Base-by-base conservation (phyloP, 2,888 invertebrate species). In the Diloba caeruleocephala region DNA sequence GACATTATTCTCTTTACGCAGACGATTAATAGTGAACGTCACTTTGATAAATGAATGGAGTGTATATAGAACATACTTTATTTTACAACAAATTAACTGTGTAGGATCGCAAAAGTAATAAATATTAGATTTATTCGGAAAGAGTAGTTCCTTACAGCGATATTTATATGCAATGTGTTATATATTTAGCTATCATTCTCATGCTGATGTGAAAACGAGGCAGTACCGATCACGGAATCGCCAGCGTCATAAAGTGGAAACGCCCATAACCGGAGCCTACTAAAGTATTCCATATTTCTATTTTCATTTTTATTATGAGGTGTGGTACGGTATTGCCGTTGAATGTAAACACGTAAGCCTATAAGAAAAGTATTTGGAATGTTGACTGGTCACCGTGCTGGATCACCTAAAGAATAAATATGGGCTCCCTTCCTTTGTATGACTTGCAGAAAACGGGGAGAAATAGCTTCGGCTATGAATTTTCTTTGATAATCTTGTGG, bases 171-270 rank as follows among this genome's bases (percentile, higher is more conserved):
- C 42, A 15, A 10, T 25, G 7, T 14, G 2, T 9, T 43, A 26
- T 28, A 33, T 34, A 19, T 37, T 12, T 33, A 31, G 42, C 10
- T 39, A 61, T 51, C 34, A 56, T 66, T 55, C 12, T 43, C 19
- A 41, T 61, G 67, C 63, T 68, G 64, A 79, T 73, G 74, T 74
- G 71, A 79, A 74, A 76, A 78, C 76, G 76, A 76, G 65, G 74
- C 52, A 73, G 58, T 68, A 62, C 69, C 71, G 70, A 65, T 72
- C 71, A 74, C 72, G 74, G 58, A 73, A 72, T 65, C 62, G 65
- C 64, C 73, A 52, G 45, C 66, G 66, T 64, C 78, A 74, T 81
- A 79, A 82, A 82, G 68, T 70, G 72, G 68, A 78, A 78, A 77
- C 63, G 75, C 57, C 61, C 64, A 73, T 77, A 77, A 71, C 68